These are phyloP conservation scores for Lycodopsis pacificus DNA, from an alignment of 2,797 vertebrate species.

Conservation along the genomic window DNA sequence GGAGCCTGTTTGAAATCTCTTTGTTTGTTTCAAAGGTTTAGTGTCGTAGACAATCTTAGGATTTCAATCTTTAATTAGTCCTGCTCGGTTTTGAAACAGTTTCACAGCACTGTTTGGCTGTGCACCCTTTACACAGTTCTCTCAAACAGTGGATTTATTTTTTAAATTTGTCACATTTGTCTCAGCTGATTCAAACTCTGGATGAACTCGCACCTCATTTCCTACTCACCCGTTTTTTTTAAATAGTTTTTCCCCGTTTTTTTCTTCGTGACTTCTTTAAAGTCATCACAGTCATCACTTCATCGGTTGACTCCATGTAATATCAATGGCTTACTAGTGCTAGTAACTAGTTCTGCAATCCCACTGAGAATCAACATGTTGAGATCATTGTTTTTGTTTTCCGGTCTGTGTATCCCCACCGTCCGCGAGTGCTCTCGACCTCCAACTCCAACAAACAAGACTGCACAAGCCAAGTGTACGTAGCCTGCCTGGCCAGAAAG, in stretches of 20 bases:
- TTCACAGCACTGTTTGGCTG: background rate
- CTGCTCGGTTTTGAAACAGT: background rate
- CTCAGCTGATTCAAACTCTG: background rate
- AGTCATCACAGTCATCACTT: background rate
- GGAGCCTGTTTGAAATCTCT: background rate
- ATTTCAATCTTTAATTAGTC: background rate
- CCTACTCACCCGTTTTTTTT: background rate
- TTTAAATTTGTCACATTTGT: background rate
- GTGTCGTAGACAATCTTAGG: background rate
- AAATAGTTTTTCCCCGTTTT: background rate
- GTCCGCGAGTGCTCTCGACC: background rate
- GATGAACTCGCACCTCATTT: background rate
- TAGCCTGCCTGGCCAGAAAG: background rate
- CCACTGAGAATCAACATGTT: background rate
- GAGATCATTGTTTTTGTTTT: background rate
- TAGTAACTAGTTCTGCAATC: background rate
- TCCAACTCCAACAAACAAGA: background rate
- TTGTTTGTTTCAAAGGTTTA: slow-evolving; percentile 8
- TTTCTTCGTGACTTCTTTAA: background rate
- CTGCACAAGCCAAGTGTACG: background rate
- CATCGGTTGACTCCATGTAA: background rate
- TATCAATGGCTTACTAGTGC: no score
- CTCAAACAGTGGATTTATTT: background rate
- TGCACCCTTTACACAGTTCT: background rate
- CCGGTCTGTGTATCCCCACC: background rate